A percentile compares a stretch with the other conserved stretches of the same genome.
Conservation (phyloP, 2,888 invertebrate genomes). For the Acanthopleura granulata region DNA sequence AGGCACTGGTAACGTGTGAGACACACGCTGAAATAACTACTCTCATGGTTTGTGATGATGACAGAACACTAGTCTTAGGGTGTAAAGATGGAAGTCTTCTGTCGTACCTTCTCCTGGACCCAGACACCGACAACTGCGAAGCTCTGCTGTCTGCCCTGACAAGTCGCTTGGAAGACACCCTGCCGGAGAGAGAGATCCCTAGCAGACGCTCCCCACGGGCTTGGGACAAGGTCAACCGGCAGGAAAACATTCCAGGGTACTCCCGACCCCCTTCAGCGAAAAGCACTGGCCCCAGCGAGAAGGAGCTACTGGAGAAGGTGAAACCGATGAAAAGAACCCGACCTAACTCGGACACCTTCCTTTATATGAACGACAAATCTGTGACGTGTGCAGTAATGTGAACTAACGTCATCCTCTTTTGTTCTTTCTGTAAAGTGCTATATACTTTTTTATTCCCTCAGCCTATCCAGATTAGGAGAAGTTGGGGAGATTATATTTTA, state of each 20-base stretch:
- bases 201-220: constrained; percentile 37
- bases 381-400: constrained; percentile 54
- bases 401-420: constrained; percentile 1
- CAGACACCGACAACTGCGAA: constrained; percentile 32
- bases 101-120: not conserved
- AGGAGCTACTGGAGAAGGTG: constrained; percentile 47
- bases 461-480: too few species aligned
- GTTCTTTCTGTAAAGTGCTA: not conserved
- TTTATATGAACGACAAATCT: constrained; percentile 49
- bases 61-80: constrained; percentile 63
- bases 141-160: constrained; percentile 31
- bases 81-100: constrained; percentile 63
- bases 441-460: too few species aligned
- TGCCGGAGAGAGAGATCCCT: not conserved
- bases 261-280: constrained; percentile 59
- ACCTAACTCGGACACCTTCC: constrained; percentile 53
- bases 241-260: constrained; percentile 40
- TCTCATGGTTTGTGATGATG: constrained; percentile 55
- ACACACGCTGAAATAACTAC: constrained; percentile 57
- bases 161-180: constrained; percentile 35
- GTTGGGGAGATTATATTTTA: too few species aligned
- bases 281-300: constrained; percentile 46
- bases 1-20: constrained; percentile 51
- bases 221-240: constrained; percentile 58
- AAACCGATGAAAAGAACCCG: constrained; percentile 46